Evolutionary conservation across 2,888 invertebrate genomes (phyloP), one percentile per base, ranked within the genome.

Genomic region (Pseudococcus viburni): DNA sequence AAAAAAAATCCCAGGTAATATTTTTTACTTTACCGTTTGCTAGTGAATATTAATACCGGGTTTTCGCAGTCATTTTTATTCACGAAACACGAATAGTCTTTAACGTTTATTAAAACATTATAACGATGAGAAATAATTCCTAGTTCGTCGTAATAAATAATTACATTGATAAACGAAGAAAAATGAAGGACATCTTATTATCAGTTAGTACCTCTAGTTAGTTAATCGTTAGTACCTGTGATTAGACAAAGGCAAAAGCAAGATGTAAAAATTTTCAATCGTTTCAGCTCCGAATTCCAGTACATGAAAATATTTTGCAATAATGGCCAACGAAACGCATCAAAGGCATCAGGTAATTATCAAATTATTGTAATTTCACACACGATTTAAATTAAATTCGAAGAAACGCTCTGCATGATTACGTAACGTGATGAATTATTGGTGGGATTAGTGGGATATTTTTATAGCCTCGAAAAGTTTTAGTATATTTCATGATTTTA

Each of bases 181-280:
- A 83, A 83, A 83, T 46, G 80, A 83, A 83, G 80, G 80, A 83
- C 80, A 83, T 83, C 33, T 73, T 33, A 73, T 73, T 83, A 83
- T 46, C 80, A 80, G 17, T 83, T 46, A 42, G 8, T 46, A 33
- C 26, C 80, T 46, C 46, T 83, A 46, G 46, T 42, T 46, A n/a
- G 80, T 46, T 80, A 73, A 33, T 33, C 73, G 39, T 77, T 19
- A 77, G 39, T 77, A 33, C 80, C 19, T 46, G 80, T 19, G 80
- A 83, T 46, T 83, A 83, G 80, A 22, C 19, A 80, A 83, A 46
- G 19, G 80, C 1, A 73, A 6, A 46, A n/a, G 0, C 11, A 46
- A 17, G 80, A 83, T 83, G 80, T 83, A 46, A 83, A 19, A 19
- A 46, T 83, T 46, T 46, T 39, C 2, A 33, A 46, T 83, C 46